Evolutionary conservation across 2,797 vertebrate genomes (phyloP), one percentile per base, ranked within the genome.

Genomic region (Neomorphus geoffroyi): DNA sequence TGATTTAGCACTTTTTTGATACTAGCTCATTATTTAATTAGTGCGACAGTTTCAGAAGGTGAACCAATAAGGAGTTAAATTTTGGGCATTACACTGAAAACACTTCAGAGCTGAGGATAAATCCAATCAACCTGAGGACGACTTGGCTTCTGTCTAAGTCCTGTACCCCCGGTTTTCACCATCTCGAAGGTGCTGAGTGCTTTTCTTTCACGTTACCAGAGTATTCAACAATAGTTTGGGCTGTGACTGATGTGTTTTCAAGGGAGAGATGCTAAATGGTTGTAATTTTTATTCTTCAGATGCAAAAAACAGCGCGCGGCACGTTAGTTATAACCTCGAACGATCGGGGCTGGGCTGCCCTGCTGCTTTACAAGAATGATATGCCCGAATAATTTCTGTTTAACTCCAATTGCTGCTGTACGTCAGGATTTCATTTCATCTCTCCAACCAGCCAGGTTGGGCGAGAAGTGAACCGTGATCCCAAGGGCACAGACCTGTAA

Each of bases 1-100:
- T 95, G 88, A 96, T 93, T 94, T 95, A 97, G 96, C 97, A 97
- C 96, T 97, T 97, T 96, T 97, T 96, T 95, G 66, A 96, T 96
- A 96, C 92, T 97, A 97, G 95, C 86, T 97, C 78, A 65, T 94
- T 94, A 96, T 96, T 96, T 96, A 97, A 96, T 91, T 90, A 90
- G 88, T 30, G 91, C 79, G 61, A 89, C 71, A 22, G 30, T 90
- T 96, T 91, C 69, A 71, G 93, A 95, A 88, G 91, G 69, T 71
- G 92, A 95, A 94, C 84, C 94, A 93, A 69, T 37, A 30, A 90
- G 96, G 96, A 96, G 94, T 90, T 93, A 87, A 77, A 80, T 75
- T 66, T 56, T 74, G 96, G 96, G 97, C 96, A 95, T 96, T 97
- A 86, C 80, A 58, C 75, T 87, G 86, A 92, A 90, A 65, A n/a